These are phyloP conservation scores for Eilema caniola DNA, from an alignment of 2,888 invertebrate species.

Conservation along the genomic window DNA sequence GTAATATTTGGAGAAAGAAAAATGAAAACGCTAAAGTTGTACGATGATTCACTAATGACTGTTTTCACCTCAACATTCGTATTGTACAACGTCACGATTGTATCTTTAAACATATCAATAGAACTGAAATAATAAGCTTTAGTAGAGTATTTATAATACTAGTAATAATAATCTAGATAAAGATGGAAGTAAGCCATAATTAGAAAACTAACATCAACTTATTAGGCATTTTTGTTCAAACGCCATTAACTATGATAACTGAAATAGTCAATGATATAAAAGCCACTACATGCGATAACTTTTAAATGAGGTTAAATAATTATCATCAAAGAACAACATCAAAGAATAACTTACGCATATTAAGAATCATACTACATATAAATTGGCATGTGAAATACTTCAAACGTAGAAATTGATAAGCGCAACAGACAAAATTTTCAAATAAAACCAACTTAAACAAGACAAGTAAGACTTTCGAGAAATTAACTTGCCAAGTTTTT, in stretches of 20 bases:
- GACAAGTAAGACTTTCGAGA: slow-evolving; percentile 6
- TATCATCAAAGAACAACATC: neutral
- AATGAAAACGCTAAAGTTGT: slow-evolving; percentile 21
- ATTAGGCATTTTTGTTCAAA: no score
- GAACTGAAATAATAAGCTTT: neutral
- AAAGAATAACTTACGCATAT: no score
- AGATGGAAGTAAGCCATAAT: no score
- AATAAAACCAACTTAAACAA: neutral
- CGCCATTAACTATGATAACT: neutral
- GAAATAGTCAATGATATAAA: neutral
- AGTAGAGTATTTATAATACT: neutral
- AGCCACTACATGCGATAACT: neutral
- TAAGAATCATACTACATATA: neutral
- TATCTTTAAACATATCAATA: neutral
- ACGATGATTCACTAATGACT: slow-evolving; percentile 19
- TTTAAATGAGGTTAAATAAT: neutral
- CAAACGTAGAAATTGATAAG: neutral
- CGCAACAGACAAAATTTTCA: neutral
- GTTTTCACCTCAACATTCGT: slow-evolving; percentile 12
- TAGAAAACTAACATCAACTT: no score
- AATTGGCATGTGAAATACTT: neutral
- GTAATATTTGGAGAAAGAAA: slow-evolving; percentile 16
- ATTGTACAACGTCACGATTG: neutral
- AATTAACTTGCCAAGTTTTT: slow-evolving; percentile 15
- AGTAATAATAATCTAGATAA: neutral